Evolutionary conservation across 2,113 vertebrate genomes (phyloP), one percentile per base, ranked within the genome.

Genomic region (Haplotaxodon microlepis): DNA sequence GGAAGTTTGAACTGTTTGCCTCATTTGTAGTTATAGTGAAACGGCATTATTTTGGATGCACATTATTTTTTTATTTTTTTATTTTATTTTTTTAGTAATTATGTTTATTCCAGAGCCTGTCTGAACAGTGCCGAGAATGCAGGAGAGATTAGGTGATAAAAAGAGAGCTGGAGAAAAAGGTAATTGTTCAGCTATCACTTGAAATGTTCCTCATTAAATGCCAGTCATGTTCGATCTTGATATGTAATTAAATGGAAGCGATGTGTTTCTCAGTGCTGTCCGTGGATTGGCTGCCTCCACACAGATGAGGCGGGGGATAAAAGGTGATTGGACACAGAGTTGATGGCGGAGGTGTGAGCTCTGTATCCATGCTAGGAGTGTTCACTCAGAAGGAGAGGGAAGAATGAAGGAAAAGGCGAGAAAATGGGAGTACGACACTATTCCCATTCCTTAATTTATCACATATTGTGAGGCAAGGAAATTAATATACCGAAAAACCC

Each of bases 281-380:
- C 8, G 10, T 54, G 90, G 94, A 95, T 96, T 96, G 94, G 96
- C 84, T 87, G 84, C 81, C 73, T 88, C 51, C 6, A 71, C 31
- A 27, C 79, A 57, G 88, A 92, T 89, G 57, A 93, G 93, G 93
- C 83, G 56, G 91, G 82, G 93, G 90, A 93, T 88, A 94, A 59
- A 84, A 95, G 94, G 91, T 96, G 96, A 97, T 97, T 97, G 95
- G 96, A 88, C 87, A 82, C n/a, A 69, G 84, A 90, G 91, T 90
- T 92, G 93, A 93, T 94, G 92, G 93, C 91, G 82, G 93, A 93
- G 93, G 93, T 95, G 93, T 93, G 86, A 94, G 93, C 88, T 88
- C 95, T 96, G 96, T 97, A 94, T 96, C 96, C 92, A 96, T 94
- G 96, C 90, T 86, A 92, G 90, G 87, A 94, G 90, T 92, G 89